These are phyloP conservation scores for Lycocerus yunnanus DNA, from an alignment of 2,888 invertebrate species.

Conservation along the genomic window DNA sequence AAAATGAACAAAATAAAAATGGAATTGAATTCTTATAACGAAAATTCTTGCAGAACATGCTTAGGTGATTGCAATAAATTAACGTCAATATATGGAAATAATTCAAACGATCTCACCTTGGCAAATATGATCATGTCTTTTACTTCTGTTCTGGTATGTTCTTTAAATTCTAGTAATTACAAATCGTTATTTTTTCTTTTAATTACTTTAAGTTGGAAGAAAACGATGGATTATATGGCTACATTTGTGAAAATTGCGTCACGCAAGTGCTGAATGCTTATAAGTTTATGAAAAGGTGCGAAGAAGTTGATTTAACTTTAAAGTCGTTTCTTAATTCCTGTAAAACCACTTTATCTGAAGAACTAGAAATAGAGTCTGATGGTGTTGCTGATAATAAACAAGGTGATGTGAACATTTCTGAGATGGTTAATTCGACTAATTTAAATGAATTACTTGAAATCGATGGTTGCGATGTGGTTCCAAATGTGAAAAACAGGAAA, in stretches of 20 bases:
- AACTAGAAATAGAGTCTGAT: not conserved
- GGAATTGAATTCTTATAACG: not conserved
- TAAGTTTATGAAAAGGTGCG: slow-evolving; percentile 33
- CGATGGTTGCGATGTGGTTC: not conserved
- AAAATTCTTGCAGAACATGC: slow-evolving; percentile 32
- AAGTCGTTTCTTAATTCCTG: slow-evolving; percentile 5
- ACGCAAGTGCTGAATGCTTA: slow-evolving; percentile 28
- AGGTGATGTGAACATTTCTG: not conserved
- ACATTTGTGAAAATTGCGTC: slow-evolving; percentile 32
- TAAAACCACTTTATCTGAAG: not conserved
- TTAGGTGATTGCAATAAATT: slow-evolving; percentile 22
- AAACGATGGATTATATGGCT: slow-evolving; percentile 30
- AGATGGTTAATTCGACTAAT: not conserved
- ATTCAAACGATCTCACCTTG: slow-evolving; percentile 16
- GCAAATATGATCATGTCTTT: slow-evolving; percentile 30
- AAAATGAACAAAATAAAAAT: not conserved
- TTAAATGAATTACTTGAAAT: not conserved
- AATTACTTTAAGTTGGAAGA: slow-evolving; percentile 16
- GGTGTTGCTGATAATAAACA: not conserved
- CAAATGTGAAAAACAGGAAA: slow-evolving; percentile 6
- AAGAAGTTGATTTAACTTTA: slow-evolving; percentile 30
- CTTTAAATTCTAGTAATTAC: not conserved
- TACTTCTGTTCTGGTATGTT: slow-evolving; percentile 25
- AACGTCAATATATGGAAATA: slow-evolving; percentile 23
- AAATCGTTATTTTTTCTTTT: not conserved